These are phyloP conservation scores for Asteroscopus sphinx DNA, from an alignment of 2,888 invertebrate species.

Conservation along the genomic window DNA sequence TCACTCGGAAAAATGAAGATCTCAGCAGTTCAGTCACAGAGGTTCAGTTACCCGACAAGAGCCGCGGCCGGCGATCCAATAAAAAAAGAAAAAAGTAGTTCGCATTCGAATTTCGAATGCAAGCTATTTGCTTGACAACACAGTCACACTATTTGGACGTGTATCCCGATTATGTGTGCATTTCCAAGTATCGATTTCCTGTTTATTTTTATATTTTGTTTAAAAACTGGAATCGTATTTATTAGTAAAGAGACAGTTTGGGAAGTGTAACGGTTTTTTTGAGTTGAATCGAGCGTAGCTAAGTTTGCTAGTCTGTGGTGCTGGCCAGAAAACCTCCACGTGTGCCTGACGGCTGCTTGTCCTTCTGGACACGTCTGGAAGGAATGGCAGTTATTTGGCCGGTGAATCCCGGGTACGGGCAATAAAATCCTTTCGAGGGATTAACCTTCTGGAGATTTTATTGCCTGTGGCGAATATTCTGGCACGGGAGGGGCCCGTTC, in stretches of 20 bases:
- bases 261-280: neutral
- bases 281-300: too few relatives aligned
- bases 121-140: slow-evolving; percentile 57
- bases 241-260: slow-evolving; percentile 13
- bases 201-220: slow-evolving; percentile 34
- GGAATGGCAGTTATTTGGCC: too few relatives aligned
- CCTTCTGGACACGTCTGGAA: too few relatives aligned
- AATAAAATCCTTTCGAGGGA: too few relatives aligned
- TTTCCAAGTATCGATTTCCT: slow-evolving; percentile 31
- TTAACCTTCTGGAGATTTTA: too few relatives aligned
- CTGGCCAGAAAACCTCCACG: too few relatives aligned
- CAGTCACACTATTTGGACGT: slow-evolving; percentile 57
- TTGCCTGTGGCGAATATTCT: too few relatives aligned
- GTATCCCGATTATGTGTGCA: slow-evolving; percentile 33
- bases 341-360: too few relatives aligned
- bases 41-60: too few relatives aligned
- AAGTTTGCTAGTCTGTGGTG: too few relatives aligned
- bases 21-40: slow-evolving; percentile 42
- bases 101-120: slow-evolving; percentile 58
- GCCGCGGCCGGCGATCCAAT: slow-evolving; percentile 35
- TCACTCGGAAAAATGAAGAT: slow-evolving; percentile 47
- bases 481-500: too few relatives aligned
- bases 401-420: too few relatives aligned
- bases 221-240: slow-evolving; percentile 34
- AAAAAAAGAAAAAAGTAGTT: slow-evolving; percentile 50